Base-by-base conservation (phyloP, 2,888 invertebrate genomes). In the Rhogogaster chlorosoma region DNA sequence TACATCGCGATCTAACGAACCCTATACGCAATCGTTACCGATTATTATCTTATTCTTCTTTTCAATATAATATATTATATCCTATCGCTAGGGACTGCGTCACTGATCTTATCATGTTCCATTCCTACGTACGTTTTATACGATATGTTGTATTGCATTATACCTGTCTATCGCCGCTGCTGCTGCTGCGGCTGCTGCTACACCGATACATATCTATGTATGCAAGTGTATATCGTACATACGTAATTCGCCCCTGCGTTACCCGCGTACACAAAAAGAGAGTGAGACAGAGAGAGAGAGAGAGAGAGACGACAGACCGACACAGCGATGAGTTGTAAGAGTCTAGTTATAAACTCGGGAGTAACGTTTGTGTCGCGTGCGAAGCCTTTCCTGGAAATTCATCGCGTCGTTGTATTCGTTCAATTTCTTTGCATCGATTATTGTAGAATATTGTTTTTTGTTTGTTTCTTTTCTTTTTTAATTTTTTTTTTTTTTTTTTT, bases 301-400 rank as follows among this genome's bases (percentile, higher is more conserved):
- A 9, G 38, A 36, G 18, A 38, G 32, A 36, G 36, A 70, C 36
- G 61, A 32, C 22, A 73, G 10, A 42, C 71, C 22, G 73, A 42
- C 73, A 42, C 42, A 73, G n/a, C 73, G 73, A 42, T 73, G 42
- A 67, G 67, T 67, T 73, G 42, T 42, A 42, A 42, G 42, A 42
- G 77, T 77, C 77, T 77, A 53, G 77, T 77, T 77, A 53, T 77
- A 77, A 77, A 49, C 77, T 26, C 77, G 77, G 32, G 77, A 49
- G 45, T 53, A 77, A 77, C 77, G 53, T 53, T 77, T 77, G 73
- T 73, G 38, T 73, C 73, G 73, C 73, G 73, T 73, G 73, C 73
- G 73, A 73, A 73, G 26, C 73, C 73, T 73, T 73, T 73, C 38
- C 73, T 26, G 73, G 73, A 73, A 73, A 73, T 73, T 73, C 73